Conservation (phyloP, 2,113 vertebrate genomes). For the Echinops telfairi region DNA sequence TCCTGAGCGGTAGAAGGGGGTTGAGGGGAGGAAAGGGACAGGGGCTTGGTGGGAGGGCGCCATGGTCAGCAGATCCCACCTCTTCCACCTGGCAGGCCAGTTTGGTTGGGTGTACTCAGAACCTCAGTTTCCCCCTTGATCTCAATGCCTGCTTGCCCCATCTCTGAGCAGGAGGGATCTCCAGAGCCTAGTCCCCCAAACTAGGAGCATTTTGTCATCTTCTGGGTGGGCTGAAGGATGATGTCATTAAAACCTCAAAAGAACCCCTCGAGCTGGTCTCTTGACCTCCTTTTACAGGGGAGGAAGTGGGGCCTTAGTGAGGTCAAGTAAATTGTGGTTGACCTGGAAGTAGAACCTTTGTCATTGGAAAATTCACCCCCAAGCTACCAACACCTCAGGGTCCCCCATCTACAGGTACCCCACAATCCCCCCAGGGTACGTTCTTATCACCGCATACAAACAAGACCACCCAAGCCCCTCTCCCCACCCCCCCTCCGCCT, state of each 20-base stretch:
- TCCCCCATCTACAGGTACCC: too few species aligned
- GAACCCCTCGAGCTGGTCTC: too few species aligned
- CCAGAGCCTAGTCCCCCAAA: not conserved
- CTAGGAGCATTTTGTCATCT: not conserved
- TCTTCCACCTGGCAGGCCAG: not conserved
- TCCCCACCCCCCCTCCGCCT: not conserved
- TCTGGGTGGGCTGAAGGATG: not conserved
- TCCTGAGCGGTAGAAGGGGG: not conserved
- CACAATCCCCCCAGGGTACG: not conserved
- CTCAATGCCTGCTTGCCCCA: not conserved
- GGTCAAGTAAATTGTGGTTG: not conserved
- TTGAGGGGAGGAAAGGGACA: not conserved
- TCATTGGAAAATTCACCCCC: constrained; percentile 22
- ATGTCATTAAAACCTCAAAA: not conserved
- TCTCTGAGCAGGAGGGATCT: not conserved
- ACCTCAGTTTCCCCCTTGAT: not conserved
- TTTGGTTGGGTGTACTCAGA: not conserved
- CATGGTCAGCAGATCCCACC: not conserved
- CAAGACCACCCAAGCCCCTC: not conserved
- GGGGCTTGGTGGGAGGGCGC: not conserved
- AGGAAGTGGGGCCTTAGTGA: not conserved
- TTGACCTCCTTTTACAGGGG: too few species aligned
- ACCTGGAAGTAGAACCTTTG: not conserved
- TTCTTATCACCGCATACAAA: not conserved
- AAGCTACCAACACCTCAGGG: not conserved